These are phyloP conservation scores for Cyprinodon diabolis DNA, from an alignment of 2,797 vertebrate genomes.

Conservation along the genomic window DNA sequence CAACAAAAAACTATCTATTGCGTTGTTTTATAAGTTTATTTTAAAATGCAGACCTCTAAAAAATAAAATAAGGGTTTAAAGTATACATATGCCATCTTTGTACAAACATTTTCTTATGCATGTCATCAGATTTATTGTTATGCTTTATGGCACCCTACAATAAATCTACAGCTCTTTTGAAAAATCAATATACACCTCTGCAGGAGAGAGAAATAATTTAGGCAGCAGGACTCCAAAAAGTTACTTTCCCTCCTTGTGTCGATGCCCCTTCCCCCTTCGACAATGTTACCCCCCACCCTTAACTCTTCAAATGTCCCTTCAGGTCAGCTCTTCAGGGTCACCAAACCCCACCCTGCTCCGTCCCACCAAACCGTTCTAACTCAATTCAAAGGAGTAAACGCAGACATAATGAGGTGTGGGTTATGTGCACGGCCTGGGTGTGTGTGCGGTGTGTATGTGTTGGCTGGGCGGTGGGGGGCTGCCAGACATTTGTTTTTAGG, in stretches of 20 bases:
- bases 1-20: slow-evolving; percentile 5
- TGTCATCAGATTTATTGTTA: slow-evolving; percentile 35
- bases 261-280: slow-evolving; percentile 9
- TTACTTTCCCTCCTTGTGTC: slow-evolving; percentile 51
- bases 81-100: neutral
- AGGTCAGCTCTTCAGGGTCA: slow-evolving; percentile 69
- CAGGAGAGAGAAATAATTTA: slow-evolving; percentile 26
- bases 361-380: slow-evolving; percentile 24
- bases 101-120: neutral
- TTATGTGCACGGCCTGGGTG: slow-evolving; percentile 47
- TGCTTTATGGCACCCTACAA: neutral
- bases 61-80: slow-evolving; percentile 3
- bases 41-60: slow-evolving; percentile 18
- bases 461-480: neutral
- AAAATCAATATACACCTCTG: slow-evolving; percentile 36
- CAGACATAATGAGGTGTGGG: slow-evolving; percentile 69
- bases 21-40: slow-evolving; percentile 34
- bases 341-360: slow-evolving; percentile 39
- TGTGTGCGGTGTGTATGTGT: slow-evolving; percentile 21
- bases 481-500: neutral
- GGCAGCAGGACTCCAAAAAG: slow-evolving; percentile 58
- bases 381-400: slow-evolving; percentile 54
- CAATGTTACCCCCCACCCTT: slow-evolving; percentile 8
- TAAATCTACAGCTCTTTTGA: neutral
- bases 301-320: slow-evolving; percentile 51